Percentiles rank a stretch among this genome's conserved stretches.
Conservation (phyloP, 1,140 invertebrate genomes). For the Drosophila kanapiae region DNA sequence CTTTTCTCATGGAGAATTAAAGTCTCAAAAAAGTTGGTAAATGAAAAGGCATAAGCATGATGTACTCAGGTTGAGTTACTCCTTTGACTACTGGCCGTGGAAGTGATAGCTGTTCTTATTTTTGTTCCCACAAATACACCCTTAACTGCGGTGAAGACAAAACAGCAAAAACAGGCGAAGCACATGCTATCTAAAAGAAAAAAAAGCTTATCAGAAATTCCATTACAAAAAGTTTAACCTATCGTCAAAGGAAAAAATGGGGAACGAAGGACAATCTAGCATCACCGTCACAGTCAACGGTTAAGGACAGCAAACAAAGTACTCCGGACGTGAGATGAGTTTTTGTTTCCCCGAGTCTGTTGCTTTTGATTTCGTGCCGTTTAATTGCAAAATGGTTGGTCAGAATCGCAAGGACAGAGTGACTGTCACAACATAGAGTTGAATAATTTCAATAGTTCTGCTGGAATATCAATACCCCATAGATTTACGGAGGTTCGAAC, state of each 20-base stretch:
- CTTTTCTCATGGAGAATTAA: background rate
- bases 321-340: slow-evolving; percentile 3
- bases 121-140: slow-evolving; percentile 38
- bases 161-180: slow-evolving; percentile 21
- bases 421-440: background rate
- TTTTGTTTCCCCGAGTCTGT: slow-evolving; percentile 3
- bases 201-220: slow-evolving; percentile 79
- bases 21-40: background rate
- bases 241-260: slow-evolving; percentile 34
- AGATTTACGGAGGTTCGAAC: no score
- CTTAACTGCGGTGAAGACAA: slow-evolving; percentile 58
- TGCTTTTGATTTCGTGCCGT: slow-evolving; percentile 7
- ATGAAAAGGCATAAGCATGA: slow-evolving; percentile 58
- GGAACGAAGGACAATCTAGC: slow-evolving; percentile 12
- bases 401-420: background rate
- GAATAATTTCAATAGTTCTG: background rate
- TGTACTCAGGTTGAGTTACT: slow-evolving; percentile 8
- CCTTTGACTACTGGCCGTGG: slow-evolving; percentile 19
- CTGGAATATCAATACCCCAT: no score
- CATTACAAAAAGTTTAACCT: slow-evolving; percentile 70
- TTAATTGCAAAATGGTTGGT: slow-evolving; percentile 1
- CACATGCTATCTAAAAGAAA: slow-evolving; percentile 52
- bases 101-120: background rate
- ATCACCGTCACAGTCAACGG: slow-evolving; percentile 11
- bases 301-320: slow-evolving; percentile 1